Percentiles rank a stretch among this genome's conserved stretches.
Evolutionary conservation across 2,888 invertebrate species (phyloP).

Genomic region (Cephus pulcher): DNA sequence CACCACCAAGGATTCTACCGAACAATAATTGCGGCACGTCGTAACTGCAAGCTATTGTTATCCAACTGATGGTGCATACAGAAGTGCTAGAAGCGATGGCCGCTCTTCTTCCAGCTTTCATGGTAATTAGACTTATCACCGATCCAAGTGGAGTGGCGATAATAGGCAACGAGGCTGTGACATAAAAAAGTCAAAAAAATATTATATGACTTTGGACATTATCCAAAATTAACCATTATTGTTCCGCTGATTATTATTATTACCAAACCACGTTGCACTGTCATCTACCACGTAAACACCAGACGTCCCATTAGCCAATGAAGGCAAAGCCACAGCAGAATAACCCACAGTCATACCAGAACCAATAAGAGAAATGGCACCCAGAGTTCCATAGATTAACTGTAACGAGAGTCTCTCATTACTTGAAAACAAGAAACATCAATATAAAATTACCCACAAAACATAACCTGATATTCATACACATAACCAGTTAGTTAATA

Average conservation of each 20-base stretch:
- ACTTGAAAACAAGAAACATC: neutral
- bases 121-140: slow-evolving; percentile 64
- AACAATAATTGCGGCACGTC: slow-evolving; percentile 55
- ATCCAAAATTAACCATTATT: neutral
- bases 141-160: slow-evolving; percentile 68
- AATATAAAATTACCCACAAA: neutral
- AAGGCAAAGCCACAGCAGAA: slow-evolving; percentile 54
- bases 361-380: slow-evolving; percentile 30
- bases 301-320: slow-evolving; percentile 42
- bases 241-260: slow-evolving; percentile 24
- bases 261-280: slow-evolving; percentile 70
- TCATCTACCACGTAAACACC: slow-evolving; percentile 48
- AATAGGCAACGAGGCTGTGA: slow-evolving; percentile 67
- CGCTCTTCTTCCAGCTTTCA: slow-evolving; percentile 65
- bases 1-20: slow-evolving; percentile 63
- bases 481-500: neutral
- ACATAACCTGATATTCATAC: neutral
- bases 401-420: slow-evolving; percentile 16
- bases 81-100: slow-evolving; percentile 65
- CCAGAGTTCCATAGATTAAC: slow-evolving; percentile 31
- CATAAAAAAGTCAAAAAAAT: slow-evolving; percentile 6
- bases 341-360: slow-evolving; percentile 51
- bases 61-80: slow-evolving; percentile 68
- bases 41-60: slow-evolving; percentile 62
- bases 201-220: neutral